Evolutionary conservation across 1,140 invertebrate species (phyloP).

Genomic region (Pseudomyrmex flavicornis): DNA sequence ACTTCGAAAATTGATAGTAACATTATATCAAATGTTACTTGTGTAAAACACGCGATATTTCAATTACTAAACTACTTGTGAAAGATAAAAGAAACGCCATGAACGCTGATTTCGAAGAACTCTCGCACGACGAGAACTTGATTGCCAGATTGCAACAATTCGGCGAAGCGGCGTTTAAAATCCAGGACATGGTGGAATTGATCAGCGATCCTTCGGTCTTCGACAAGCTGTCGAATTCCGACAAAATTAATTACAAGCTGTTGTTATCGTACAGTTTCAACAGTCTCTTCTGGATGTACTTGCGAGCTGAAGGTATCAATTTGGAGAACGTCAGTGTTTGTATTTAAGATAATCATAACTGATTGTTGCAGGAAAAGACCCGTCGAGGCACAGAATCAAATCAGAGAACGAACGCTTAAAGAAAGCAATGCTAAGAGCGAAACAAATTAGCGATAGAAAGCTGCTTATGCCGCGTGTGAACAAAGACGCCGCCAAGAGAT

Average conservation of each 20-base stretch:
- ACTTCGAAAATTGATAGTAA: too few relatives aligned
- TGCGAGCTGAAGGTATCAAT: neutral
- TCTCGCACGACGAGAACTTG: slow-evolving; percentile 77
- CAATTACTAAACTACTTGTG: too few relatives aligned
- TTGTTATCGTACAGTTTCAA: slow-evolving; percentile 84
- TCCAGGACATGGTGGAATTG: slow-evolving; percentile 77
- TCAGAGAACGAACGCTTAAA: slow-evolving; percentile 83
- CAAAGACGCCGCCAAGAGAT: slow-evolving; percentile 81
- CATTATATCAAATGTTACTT: too few relatives aligned
- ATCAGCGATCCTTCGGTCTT: slow-evolving; percentile 77
- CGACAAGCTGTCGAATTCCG: slow-evolving; percentile 78
- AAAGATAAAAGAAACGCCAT: slow-evolving; percentile 58
- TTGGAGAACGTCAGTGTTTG: neutral
- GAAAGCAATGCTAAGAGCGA: slow-evolving; percentile 81
- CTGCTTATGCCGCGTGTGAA: slow-evolving; percentile 82
- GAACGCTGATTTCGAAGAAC: slow-evolving; percentile 79
- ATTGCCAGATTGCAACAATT: slow-evolving; percentile 77
- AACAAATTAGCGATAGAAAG: slow-evolving; percentile 82
- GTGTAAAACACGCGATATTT: too few relatives aligned
- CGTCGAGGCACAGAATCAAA: slow-evolving; percentile 79
- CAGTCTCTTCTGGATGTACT: slow-evolving; percentile 85
- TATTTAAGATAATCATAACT: neutral
- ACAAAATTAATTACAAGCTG: slow-evolving; percentile 85
- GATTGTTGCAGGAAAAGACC: slow-evolving; percentile 77
- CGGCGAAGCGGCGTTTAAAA: slow-evolving; percentile 72